Evolutionary conservation across 1,140 invertebrate genomes (phyloP), one percentile per base, ranked within the genome.

Genomic region (Forficula auricularia): DNA sequence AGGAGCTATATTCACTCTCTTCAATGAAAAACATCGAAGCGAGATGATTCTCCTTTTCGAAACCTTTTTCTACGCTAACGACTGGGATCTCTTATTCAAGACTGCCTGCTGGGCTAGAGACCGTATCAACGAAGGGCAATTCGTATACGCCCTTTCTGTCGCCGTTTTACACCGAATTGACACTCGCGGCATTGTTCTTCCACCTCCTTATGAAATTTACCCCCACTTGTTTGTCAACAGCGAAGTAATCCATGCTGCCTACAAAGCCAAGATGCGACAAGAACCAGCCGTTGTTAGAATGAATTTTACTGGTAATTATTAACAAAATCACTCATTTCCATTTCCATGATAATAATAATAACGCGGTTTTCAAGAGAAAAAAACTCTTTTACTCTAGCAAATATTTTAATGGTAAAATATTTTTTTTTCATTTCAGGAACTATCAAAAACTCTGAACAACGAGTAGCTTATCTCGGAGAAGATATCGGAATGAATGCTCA

Each of bases 201-300:
- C 77, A 7, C 68, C 75, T 13, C 64, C 72, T 22, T 77, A 77
- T 52, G 77, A 80, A 55, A 63, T 77, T 45, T 66, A 69, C 52
- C 75, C 75, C 6, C 62, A 68, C 53, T 63, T 70, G 44, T 78
- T 58, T 46, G 50, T 54, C 33, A 57, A 51, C 40, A 50, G 50
- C 12, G 46, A 53, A 19, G 49, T 54, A 14, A 50, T 56, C 38
- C 48, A 48, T 19, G 40, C 50, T 14, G 57, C 57, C 13, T 51
- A 54, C 43, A 48, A 49, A 35, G 57, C 50, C 40, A 54, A 52
- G 50, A 56, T 54, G 52, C 52, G 41, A 33, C 52, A 51, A 44
- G 46, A 45, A 39, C 47, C 50, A 3, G 43, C 43, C 15, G 37
- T 49, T 18, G 43, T 51, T 14, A 42, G 44, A 8, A 51, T 51